phyloP scores from a whole-genome alignment of 2,888 invertebrate genomes.

The Pseudolycoriella hygida region DNA sequence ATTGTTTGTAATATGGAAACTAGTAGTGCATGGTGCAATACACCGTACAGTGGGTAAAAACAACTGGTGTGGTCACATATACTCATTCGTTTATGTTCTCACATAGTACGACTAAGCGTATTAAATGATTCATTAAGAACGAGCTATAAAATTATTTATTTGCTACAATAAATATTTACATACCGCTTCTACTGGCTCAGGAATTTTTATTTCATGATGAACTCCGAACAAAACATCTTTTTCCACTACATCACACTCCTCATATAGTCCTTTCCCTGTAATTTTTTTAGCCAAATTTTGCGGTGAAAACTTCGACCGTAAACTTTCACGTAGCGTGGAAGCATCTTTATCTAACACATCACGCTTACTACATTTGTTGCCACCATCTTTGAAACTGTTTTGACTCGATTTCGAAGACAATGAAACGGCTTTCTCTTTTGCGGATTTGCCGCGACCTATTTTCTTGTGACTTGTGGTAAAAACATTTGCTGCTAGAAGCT shows the following conservation, averaged over 20 bases:
- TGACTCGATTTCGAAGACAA: slow-evolving; percentile 12
- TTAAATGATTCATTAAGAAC: too few species aligned
- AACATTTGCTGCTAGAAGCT: not conserved
- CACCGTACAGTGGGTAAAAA: too few species aligned
- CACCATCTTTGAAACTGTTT: slow-evolving; percentile 9
- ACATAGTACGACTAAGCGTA: too few species aligned
- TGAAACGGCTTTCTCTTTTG: slow-evolving; percentile 2
- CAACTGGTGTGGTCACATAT: too few species aligned
- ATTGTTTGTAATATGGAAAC: too few species aligned
- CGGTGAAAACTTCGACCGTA: slow-evolving; percentile 16
- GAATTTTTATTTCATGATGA: slow-evolving; percentile 15
- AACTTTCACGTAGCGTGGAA: slow-evolving; percentile 13
- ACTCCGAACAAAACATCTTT: slow-evolving; percentile 15
- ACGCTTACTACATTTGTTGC: slow-evolving; percentile 2
- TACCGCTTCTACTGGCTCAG: slow-evolving; percentile 19
- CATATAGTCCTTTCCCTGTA: slow-evolving; percentile 14
- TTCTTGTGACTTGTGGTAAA: not conserved
- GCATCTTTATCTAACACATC: slow-evolving; percentile 10
- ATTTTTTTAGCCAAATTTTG: slow-evolving; percentile 16
- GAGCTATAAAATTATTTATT: not conserved
- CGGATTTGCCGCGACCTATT: not conserved
- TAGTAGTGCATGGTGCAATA: too few species aligned
- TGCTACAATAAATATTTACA: slow-evolving; percentile 8
- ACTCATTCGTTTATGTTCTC: too few species aligned
- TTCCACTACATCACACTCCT: slow-evolving; percentile 11